Percentiles rank a stretch among this genome's conserved stretches.
Evolutionary conservation across 2,888 invertebrate genomes (phyloP).

Genomic region (Ennomos quercinarius): DNA sequence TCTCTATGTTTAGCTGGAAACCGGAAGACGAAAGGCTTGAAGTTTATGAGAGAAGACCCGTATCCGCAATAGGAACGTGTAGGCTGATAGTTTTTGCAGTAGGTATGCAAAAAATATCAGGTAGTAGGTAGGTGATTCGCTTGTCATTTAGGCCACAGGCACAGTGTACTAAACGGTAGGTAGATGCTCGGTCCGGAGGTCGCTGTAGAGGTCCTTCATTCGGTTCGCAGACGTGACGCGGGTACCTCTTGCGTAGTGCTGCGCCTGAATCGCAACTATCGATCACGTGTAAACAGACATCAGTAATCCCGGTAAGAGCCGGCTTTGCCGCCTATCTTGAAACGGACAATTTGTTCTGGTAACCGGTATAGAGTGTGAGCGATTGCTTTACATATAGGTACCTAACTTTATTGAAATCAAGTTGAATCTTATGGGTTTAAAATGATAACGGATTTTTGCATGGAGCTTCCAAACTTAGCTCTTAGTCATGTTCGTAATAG

Average conservation of each 20-base stretch:
- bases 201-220: conserved; percentile 64
- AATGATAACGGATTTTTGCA: no score
- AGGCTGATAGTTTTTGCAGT: not conserved
- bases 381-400: conserved; percentile 24
- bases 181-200: conserved; percentile 53
- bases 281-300: conserved; percentile 64
- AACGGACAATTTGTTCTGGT: conserved; percentile 39
- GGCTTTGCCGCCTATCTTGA: conserved; percentile 30
- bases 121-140: no score
- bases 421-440: not conserved
- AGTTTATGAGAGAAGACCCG: no score
- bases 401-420: conserved; percentile 6
- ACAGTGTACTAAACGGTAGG: conserved; percentile 26
- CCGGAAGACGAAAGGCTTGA: no score
- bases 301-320: conserved; percentile 56
- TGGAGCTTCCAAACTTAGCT: no score
- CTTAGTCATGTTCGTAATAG: no score
- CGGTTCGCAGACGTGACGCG: conserved; percentile 62
- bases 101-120: no score
- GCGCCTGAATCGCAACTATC: conserved; percentile 45
- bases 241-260: conserved; percentile 53
- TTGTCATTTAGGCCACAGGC: conserved; percentile 29
- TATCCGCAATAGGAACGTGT: no score
- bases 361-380: conserved; percentile 28
- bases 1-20: no score